Evolutionary conservation across 2,113 vertebrate species (phyloP), one percentile per base, ranked within the genome.

Genomic region (Cyanistes caeruleus): DNA sequence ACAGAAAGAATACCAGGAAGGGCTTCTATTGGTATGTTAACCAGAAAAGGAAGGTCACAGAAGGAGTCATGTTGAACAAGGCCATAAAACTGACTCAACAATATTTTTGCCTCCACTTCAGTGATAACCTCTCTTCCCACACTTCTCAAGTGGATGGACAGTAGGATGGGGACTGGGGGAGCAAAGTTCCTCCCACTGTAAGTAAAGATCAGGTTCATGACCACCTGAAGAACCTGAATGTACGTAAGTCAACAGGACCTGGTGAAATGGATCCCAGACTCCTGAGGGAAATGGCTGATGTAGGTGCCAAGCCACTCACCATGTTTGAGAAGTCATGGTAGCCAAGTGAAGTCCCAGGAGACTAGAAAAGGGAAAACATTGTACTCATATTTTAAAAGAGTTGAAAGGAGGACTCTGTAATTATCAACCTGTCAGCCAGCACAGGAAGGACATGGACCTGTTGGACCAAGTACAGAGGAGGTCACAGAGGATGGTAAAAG

Each of bases 231-330:
- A 49, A 11, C 18, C 23, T 33, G 44, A 49, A 41, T 11, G 14
- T 22, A 22, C 22, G 14, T 1, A 27, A 41, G 6, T 27, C 52
- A 27, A 3, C 11, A 30, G 23, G n/a, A 49, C 9, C 11, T 0
- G 0, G 9, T 41, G 35, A n/a, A 19, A 18, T 59, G 19, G 7
- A 30, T 7, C 15, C 53, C 11, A 30, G 15, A 20, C 5, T 5
- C 22, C 46, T 43, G 37, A 60, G 24, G 20, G 24, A 82, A 69
- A 49, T 18, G 35, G 4, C 35, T n/a, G 37, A 14, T 35, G 37
- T 20, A 10, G 31, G 21, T 16, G 13, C 20, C 46, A 43, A 44
- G 16, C 1, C 48, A 44, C 2, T 62, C 27, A 37, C 39, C 21
- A 20, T 9, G 5, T 35, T 52, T 43, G 25, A 72, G 30, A 72